Evolutionary conservation across 2,113 vertebrate species (phyloP).

Genomic region (Cryptotis parvus): DNA sequence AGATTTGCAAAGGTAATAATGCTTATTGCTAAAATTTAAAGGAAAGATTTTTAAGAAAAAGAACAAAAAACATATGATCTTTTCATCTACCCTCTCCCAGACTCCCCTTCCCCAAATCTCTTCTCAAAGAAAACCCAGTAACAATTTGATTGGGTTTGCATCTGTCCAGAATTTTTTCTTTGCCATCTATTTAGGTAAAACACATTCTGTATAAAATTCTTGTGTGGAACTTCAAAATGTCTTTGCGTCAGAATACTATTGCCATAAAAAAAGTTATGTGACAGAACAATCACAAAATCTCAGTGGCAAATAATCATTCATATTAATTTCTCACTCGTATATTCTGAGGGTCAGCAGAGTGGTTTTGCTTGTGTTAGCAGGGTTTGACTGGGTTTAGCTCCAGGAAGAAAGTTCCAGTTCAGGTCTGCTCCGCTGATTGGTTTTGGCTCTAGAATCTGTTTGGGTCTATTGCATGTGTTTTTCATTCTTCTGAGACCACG

Average conservation of each 20-base stretch:
- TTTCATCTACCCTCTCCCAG: background rate
- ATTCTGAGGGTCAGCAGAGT: background rate
- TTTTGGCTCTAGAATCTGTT: background rate
- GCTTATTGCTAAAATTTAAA: constrained; percentile 6
- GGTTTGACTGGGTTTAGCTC: background rate
- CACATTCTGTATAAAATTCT: background rate
- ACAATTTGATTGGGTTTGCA: background rate
- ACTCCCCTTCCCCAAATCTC: background rate
- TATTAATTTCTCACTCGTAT: background rate
- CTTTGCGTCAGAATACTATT: background rate
- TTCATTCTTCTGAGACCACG: background rate
- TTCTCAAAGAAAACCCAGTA: background rate
- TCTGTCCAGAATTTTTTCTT: background rate
- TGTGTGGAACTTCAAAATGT: background rate
- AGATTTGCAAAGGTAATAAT: constrained; percentile 28
- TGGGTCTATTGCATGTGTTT: background rate
- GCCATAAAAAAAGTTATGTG: background rate
- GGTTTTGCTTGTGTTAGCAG: background rate
- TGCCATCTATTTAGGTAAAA: background rate
- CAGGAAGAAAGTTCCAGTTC: background rate
- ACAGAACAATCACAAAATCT: background rate
- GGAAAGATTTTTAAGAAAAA: background rate
- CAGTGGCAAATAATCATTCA: background rate
- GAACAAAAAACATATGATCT: background rate
- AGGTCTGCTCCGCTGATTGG: background rate